Percentiles rank a stretch among this genome's conserved stretches.
phyloP scores from a whole-genome alignment of 2,797 vertebrate species.

The Sitta carolinensis region DNA sequence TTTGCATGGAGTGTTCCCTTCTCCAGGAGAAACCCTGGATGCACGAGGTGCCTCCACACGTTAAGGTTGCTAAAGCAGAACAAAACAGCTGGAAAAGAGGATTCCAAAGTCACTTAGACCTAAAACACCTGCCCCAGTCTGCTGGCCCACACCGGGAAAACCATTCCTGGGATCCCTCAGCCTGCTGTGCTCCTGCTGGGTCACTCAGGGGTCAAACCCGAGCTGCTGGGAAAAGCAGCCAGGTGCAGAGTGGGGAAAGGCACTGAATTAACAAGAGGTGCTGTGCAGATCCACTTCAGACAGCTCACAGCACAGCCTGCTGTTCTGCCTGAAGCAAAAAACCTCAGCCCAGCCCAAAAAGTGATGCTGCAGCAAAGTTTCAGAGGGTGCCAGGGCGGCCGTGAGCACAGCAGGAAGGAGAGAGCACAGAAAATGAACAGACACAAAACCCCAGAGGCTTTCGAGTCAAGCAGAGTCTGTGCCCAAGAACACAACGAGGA shows the following conservation, averaged over 20 bases:
- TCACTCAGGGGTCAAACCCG: not conserved
- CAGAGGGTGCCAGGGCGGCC: not conserved
- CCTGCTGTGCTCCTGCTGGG: not conserved
- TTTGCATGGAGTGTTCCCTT: not conserved
- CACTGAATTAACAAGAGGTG: rapidly evolving
- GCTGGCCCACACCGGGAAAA: not conserved
- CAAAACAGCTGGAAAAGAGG: not conserved
- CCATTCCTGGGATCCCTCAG: not conserved
- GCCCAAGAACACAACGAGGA: not conserved
- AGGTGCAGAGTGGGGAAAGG: not conserved
- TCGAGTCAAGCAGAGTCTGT: not conserved
- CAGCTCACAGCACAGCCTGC: not conserved
- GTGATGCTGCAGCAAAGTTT: not conserved
- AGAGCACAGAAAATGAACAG: rapidly evolving
- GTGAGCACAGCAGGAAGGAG: not conserved
- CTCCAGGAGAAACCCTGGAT: not conserved
- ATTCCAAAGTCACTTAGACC: not conserved
- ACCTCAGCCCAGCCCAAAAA: not conserved
- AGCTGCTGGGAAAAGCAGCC: not conserved
- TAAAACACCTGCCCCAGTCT: not conserved
- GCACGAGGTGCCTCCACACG: rapidly evolving
- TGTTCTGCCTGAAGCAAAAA: not conserved
- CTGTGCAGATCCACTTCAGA: rapidly evolving
- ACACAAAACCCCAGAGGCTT: not conserved
- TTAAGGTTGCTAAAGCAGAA: not conserved